Evolutionary conservation across 1,140 invertebrate species (phyloP), one percentile per base, ranked within the genome.

Genomic region (Notospermus geniculatus): DNA sequence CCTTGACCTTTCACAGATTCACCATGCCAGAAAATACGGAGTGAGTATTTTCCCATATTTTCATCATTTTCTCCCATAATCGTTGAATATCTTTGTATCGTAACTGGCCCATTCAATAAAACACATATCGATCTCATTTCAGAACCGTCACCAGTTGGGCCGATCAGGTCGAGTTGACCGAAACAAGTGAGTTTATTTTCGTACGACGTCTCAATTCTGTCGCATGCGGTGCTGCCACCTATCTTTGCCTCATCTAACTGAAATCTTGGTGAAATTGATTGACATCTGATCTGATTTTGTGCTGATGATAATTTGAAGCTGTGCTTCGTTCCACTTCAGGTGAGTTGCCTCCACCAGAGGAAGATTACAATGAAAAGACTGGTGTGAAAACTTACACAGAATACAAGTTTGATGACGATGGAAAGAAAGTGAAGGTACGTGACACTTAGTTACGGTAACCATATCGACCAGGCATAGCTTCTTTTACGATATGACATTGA

Each of bases 371-470:
- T 74, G 93, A 94, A 82, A 71, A 73, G 32, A 79, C 73, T 61
- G 90, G 91, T 23, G 85, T 89, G 17, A 97, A 96, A 81, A 91
- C 93, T 68, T 86, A 96, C 0, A 97, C 92, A 15, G 93, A 97
- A 80, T 96, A 93, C 78, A 93, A 91, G 80, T 87, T 88, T 66
- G 91, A 94, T 80, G 92, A 95, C 62, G 91, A 94, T 68, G 89
- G 90, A 46, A 95, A 95, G 77, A 92, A 92, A 62, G 74, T 85
- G 39, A 85, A 85, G 77, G 81, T 80, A 65, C 60, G 46, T 5
- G 25, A 50, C n/a, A n/a, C n/a, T n/a, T n/a, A n/a, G n/a, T n/a
- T n/a, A n/a, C n/a, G n/a, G n/a, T n/a, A n/a, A n/a, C n/a, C n/a
- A n/a, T n/a, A n/a, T n/a, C n/a, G n/a, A n/a, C n/a, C n/a, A n/a